Evolutionary conservation across 2,113 vertebrate genomes (phyloP), one percentile per base, ranked within the genome.

Genomic region (Fukomys damarensis): DNA sequence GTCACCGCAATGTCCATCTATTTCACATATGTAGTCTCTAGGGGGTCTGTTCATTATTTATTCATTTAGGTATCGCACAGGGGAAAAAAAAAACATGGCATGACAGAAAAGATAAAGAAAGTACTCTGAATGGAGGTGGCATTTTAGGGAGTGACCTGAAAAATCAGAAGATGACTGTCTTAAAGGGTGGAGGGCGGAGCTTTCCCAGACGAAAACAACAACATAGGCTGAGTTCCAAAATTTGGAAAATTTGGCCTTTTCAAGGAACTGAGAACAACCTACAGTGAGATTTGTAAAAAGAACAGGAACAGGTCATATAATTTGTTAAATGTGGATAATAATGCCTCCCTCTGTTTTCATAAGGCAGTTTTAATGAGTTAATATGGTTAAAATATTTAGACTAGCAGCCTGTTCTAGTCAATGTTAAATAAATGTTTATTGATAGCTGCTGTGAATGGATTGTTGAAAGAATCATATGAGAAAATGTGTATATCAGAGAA

Each of bases 401-500:
- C 38, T 11, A 63, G 43, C n/a, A 52, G 13, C 26, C 59, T 43
- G 19, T 63, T 11, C 49, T 68, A 86, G 59, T 76, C 76, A 91
- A 87, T 28, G 38, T 38, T 79, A 70, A 86, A 54, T 41, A 52
- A 54, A n/a, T 87, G 38, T 61, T 68, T 91, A 70, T 68, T 68
- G 49, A 22, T 88, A 88, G 59, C n/a, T 80, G 13, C 43, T 85
- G 38, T 85, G 70, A 80, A 87, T 79, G n/a, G 72, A 58, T 85
- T 89, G 46, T 38, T 94, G 80, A n/a, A 72, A 86, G 49, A 28
- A 84, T 80, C 79, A 74, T 84, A 63, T 85, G 65, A 93, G 46
- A 92, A 94, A 85, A 94, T 46, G 6, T 96, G n/a, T 66, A 28
- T 65, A 2, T 26, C 28, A 83, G 52, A 94, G 6, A 88, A 77